phyloP scores from a whole-genome alignment of 23 tunicate species.

The Ciona savignyi region DNA sequence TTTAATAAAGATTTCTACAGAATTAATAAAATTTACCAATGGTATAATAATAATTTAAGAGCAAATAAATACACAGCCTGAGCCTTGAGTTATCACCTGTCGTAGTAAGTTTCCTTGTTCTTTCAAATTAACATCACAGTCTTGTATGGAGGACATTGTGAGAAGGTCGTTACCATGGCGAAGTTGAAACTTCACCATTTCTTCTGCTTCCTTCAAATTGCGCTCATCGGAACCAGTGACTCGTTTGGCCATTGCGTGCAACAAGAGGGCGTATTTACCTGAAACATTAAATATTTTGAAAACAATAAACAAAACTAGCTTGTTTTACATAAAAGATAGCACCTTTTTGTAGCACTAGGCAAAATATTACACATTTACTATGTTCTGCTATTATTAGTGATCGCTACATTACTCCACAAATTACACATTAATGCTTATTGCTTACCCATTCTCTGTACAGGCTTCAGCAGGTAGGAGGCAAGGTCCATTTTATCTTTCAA shows the following conservation, averaged over 20 bases:
- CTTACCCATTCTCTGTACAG: constrained; percentile 90
- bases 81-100: no score
- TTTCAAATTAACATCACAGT: constrained; percentile 91
- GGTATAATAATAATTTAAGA: no score
- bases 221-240: constrained; percentile 28
- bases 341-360: no score
- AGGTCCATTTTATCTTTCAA: constrained; percentile 94
- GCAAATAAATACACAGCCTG: no score
- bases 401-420: no score
- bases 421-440: no score
- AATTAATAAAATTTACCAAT: no score
- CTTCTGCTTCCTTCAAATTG: constrained; percentile 63
- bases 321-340: not conserved
- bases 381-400: no score
- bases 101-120: constrained; percentile 94
- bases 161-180: constrained; percentile 99
- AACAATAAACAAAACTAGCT: not conserved
- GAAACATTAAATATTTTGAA: not conserved
- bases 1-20: no score
- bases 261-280: constrained; percentile 90
- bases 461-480: constrained; percentile 93
- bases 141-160: constrained; percentile 92
- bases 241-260: constrained; percentile 86
- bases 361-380: not conserved
- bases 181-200: constrained; percentile 89